Evolutionary conservation across 2,113 vertebrate species (phyloP).

Genomic region (Pandion haliaetus): DNA sequence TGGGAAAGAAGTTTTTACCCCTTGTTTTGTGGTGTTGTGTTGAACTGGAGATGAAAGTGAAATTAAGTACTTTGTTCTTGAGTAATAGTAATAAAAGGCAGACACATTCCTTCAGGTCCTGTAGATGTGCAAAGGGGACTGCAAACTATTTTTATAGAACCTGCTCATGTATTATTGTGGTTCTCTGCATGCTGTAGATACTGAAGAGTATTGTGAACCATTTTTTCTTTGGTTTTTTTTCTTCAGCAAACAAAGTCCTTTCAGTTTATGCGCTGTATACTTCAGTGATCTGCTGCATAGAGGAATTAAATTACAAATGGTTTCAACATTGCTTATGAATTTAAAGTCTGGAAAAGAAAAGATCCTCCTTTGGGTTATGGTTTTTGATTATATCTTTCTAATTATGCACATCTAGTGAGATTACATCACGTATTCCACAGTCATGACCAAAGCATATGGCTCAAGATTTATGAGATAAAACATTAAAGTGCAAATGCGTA

Average conservation of each 20-base stretch:
- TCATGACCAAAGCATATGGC: constrained; percentile 49
- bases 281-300: neutral
- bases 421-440: constrained; percentile 70
- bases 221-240: neutral
- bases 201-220: neutral
- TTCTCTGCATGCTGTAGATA: neutral
- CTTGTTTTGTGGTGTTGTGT: neutral
- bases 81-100: neutral
- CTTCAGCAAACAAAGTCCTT: neutral
- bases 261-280: neutral
- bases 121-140: neutral
- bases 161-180: fast-evolving
- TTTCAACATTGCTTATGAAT: neutral
- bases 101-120: neutral
- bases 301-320: constrained; percentile 3
- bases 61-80: neutral
- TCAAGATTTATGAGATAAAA: constrained; percentile 66
- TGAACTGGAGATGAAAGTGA: neutral
- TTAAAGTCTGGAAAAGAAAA: constrained; percentile 12
- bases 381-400: constrained; percentile 67
- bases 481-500: constrained; percentile 30
- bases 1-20: neutral
- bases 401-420: constrained; percentile 56
- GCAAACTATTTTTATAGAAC: neutral
- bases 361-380: constrained; percentile 4